Base-by-base conservation (phyloP, 2,797 vertebrate genomes). In the Pseudochaenichthys georgianus region DNA sequence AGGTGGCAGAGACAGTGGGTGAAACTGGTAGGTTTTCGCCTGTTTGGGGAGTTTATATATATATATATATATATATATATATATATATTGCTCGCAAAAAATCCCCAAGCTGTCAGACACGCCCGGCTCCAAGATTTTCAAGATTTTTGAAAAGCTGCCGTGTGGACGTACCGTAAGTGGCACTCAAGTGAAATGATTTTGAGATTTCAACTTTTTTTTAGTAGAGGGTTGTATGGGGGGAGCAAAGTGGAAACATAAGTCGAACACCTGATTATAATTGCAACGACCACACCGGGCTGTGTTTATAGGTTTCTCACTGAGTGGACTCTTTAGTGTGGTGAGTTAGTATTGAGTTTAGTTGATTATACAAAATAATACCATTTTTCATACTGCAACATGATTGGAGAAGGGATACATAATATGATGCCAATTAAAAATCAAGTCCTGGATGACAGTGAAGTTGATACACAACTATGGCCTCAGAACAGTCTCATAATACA, bases 201-300 rank as follows among this genome's bases (percentile, higher is more conserved):
- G 38, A 15, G 5, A 2, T 28, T 42, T 28, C 0, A 13, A 4
- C 41, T 21, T 41, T 23, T 23, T 34, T 45, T 55, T 17, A 31
- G n/a, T 3, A 38, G 17, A 9, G 11, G 38, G 34, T 12, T 16
- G 38, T n/a, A 23, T 47, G 52, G 61, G 10, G 21, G 60, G 75
- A 69, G 51, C 70, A 58, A 50, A 64, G 68, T 46, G n/a, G 11
- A 74, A 72, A 66, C 53, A 60, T 61, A 65, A 46, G 13, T 28
- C 63, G 45, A 82, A 55, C 80, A 85, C 70, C 85, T 86, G 82
- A 52, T 64, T 12, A 23, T 60, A 62, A 80, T 71, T 82, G 75
- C 70, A 61, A 67, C 16, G 23, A 64, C 57, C 71, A 75, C 73
- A 82, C 78, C 84, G 81, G 81, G 55, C 55, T 53, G 4, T 15